Evolutionary conservation across 30 jellyfish, hydroid and myxozoan genomes (phyloP).

Genomic region (Catostylus mosaicus): DNA sequence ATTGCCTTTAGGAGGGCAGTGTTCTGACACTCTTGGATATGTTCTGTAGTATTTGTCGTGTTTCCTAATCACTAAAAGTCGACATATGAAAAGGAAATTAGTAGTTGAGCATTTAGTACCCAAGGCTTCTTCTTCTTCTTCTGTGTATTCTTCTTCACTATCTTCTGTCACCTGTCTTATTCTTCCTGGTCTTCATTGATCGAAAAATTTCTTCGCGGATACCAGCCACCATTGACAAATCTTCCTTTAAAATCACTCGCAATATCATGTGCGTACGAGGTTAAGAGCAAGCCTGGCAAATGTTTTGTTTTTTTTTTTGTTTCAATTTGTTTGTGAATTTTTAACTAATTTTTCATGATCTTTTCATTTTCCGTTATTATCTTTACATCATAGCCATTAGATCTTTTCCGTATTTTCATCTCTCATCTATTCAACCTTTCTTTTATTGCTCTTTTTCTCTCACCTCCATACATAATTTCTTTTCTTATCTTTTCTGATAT

Average conservation of each 20-base stretch:
- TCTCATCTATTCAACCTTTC: neutral
- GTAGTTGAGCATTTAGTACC: too few species aligned
- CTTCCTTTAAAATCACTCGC: neutral
- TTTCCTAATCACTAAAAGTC: too few species aligned
- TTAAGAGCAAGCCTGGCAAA: neutral
- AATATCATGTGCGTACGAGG: neutral
- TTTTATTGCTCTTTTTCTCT: neutral
- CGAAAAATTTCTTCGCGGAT: too few species aligned
- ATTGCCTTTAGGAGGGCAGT: too few species aligned
- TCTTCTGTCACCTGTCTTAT: too few species aligned
- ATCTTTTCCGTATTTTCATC: constrained; percentile 4
- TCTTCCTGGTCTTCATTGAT: too few species aligned
- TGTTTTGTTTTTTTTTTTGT: constrained; percentile 13
- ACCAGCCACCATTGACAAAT: too few species aligned
- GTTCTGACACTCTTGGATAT: too few species aligned
- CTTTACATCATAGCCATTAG: neutral
- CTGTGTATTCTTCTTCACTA: too few species aligned
- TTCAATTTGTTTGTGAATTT: neutral
- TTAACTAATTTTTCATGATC: constrained; percentile 1
- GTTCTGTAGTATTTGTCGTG: too few species aligned
- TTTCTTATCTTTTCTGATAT: neutral
- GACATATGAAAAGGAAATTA: too few species aligned
- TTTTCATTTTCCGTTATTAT: neutral
- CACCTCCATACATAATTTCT: neutral
- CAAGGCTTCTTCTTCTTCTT: too few species aligned